Evolutionary conservation across 2,797 vertebrate genomes (phyloP).

Genomic region (Lepus oiostolus): DNA sequence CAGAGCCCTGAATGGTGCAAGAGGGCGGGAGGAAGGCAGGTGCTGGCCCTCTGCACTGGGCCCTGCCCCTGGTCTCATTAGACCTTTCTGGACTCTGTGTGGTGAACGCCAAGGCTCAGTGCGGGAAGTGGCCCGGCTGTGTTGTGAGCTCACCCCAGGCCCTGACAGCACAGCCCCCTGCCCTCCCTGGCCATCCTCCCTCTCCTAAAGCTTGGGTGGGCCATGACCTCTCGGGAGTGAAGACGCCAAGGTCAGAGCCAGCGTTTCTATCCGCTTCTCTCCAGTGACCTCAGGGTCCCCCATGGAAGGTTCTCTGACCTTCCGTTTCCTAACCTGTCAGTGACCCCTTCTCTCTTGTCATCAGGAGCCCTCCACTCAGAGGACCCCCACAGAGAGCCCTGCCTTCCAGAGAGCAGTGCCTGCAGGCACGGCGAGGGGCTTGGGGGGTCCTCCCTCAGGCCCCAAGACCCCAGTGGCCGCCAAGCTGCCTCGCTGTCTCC

Average conservation of each 20-base stretch:
- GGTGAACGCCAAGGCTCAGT: no score
- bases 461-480: no score
- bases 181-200: background rate
- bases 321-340: background rate
- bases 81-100: background rate
- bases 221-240: background rate
- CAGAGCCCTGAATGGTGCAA: background rate
- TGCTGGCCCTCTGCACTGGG: no score
- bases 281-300: background rate
- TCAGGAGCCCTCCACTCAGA: background rate
- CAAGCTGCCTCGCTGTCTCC: background rate
- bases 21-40: background rate
- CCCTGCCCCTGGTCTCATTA: background rate
- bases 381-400: background rate
- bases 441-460: background rate
- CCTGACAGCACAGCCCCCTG: accelerated
- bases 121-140: background rate
- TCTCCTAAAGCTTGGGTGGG: background rate
- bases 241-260: background rate
- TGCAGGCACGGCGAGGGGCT: accelerated
- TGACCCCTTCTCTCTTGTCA: background rate
- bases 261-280: background rate
- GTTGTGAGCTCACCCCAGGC: no score
- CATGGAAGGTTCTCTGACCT: background rate
- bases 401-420: background rate